Conservation (phyloP, 2,113 vertebrate species). For the Corythornis cristatus region DNA sequence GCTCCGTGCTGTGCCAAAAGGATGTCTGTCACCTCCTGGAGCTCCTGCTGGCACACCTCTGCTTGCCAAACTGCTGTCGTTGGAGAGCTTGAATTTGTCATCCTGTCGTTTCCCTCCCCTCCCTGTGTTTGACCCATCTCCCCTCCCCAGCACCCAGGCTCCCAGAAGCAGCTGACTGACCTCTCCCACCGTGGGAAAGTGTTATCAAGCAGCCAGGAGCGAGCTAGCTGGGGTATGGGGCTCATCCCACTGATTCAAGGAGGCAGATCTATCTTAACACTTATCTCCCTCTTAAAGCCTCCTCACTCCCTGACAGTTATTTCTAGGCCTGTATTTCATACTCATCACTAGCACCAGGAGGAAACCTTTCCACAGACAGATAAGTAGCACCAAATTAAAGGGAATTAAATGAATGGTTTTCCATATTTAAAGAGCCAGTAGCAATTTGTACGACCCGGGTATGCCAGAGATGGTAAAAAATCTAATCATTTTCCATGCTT, state of each 20-base stretch:
- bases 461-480: slow-evolving; percentile 49
- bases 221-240: slow-evolving; percentile 14
- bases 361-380: slow-evolving; percentile 64
- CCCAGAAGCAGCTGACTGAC: neutral
- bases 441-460: slow-evolving; percentile 40
- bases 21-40: neutral
- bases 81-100: accelerated
- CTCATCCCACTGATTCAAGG: slow-evolving; percentile 48
- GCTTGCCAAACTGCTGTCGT: neutral
- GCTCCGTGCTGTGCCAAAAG: accelerated
- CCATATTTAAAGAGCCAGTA: slow-evolving; percentile 63
- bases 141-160: neutral
- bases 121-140: neutral
- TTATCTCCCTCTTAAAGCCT: slow-evolving; percentile 65
- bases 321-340: slow-evolving; percentile 70
- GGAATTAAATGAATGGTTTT: slow-evolving; percentile 59
- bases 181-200: neutral
- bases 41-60: accelerated
- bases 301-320: slow-evolving; percentile 61
- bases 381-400: slow-evolving; percentile 76
- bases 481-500: slow-evolving; percentile 71
- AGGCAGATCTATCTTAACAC: slow-evolving; percentile 48
- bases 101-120: neutral
- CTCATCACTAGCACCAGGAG: slow-evolving; percentile 64
- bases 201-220: slow-evolving; percentile 48